These are phyloP conservation scores for Platyrinchus mystaceus DNA, from an alignment of 2,797 vertebrate genomes.

Conservation along the genomic window DNA sequence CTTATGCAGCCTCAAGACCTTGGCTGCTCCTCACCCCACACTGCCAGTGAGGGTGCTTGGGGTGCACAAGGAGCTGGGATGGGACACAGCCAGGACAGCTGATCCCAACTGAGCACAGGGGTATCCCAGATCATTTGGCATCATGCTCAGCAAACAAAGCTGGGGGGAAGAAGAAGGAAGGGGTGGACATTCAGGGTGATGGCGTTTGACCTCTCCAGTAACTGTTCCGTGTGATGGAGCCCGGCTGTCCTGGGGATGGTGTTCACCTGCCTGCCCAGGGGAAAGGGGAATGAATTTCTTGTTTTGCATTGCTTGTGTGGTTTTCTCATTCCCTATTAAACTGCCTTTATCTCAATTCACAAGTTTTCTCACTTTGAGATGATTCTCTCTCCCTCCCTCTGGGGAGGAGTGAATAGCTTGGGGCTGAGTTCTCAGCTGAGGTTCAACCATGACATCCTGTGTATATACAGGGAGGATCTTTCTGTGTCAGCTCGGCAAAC, in stretches of 20 bases:
- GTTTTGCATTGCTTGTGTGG: not conserved
- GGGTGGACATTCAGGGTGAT: not conserved
- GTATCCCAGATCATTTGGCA: not conserved
- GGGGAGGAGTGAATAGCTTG: not conserved
- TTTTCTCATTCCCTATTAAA: not conserved
- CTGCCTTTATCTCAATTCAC: not conserved
- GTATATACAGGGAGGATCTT: not conserved
- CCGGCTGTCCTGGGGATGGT: not conserved
- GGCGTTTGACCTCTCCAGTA: not conserved
- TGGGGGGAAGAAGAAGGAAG: not conserved
- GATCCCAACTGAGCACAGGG: not conserved
- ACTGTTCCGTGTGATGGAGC: too few relatives aligned
- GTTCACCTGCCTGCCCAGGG: not conserved
- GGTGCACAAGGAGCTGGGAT: not conserved
- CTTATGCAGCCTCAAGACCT: not conserved
- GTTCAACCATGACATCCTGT: not conserved
- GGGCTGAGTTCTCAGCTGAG: not conserved
- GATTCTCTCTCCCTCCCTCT: not conserved
- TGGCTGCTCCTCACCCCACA: not conserved
- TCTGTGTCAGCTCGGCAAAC: not conserved
- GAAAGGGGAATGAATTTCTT: not conserved
- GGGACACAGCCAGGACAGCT: not conserved
- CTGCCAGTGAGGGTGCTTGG: not conserved
- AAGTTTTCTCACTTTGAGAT: not conserved
- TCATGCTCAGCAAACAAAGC: not conserved